Percentiles rank a stretch among this genome's conserved stretches.
phyloP scores from a whole-genome alignment of 1,140 invertebrate species.

The Zaprionus capensis region DNA sequence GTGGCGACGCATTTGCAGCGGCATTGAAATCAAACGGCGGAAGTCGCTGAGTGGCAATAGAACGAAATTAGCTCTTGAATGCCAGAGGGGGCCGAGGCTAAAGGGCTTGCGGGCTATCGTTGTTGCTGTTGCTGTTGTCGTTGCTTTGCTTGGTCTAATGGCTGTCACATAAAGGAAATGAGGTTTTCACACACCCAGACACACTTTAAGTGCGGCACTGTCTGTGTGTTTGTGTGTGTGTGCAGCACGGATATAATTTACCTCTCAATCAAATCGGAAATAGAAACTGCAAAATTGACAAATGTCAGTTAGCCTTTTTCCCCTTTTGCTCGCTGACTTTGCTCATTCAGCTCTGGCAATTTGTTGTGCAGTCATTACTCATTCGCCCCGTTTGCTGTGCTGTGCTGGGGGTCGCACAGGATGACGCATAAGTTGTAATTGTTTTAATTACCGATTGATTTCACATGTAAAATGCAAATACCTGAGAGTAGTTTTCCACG shows the following conservation, averaged over 20 bases:
- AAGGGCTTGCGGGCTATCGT: constrained; percentile 22
- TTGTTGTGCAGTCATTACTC: constrained; percentile 6
- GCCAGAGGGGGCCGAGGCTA: constrained; percentile 1
- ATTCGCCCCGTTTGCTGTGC: constrained; percentile 4
- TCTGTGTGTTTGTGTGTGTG: constrained; percentile 12
- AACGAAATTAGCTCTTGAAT: constrained; percentile 27
- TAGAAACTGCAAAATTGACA: constrained; percentile 59
- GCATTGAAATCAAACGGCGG: constrained; percentile 80
- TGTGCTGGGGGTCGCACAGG: neutral
- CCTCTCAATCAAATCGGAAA: constrained; percentile 73
- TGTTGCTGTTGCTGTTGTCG: neutral
- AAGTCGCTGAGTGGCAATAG: constrained; percentile 57
- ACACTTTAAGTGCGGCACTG: neutral
- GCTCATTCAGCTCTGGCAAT: neutral
- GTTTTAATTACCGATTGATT: constrained; percentile 47
- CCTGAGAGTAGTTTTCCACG: neutral
- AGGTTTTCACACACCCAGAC: constrained; percentile 30
- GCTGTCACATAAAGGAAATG: constrained; percentile 59
- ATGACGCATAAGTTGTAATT: constrained; percentile 57
- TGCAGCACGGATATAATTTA: constrained; percentile 70
- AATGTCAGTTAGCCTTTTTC: constrained; percentile 33
- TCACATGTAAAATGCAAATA: constrained; percentile 53
- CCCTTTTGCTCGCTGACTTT: neutral
- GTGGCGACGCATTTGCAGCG: constrained; percentile 26
- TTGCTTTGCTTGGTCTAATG: constrained; percentile 50